Conservation (phyloP, 2,113 vertebrate species). For the Laticauda laticaudata region DNA sequence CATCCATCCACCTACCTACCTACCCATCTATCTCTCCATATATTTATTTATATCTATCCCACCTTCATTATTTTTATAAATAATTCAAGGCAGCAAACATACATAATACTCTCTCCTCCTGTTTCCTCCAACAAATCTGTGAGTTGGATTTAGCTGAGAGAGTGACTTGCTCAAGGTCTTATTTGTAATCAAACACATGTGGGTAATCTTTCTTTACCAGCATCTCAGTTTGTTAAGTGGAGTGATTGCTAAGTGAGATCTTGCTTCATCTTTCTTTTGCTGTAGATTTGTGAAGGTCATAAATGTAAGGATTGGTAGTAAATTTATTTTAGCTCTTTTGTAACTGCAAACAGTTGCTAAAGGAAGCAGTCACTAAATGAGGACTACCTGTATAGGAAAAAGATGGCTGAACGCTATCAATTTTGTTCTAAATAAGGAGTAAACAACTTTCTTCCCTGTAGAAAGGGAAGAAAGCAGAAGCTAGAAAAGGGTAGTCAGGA, state of each 20-base stretch:
- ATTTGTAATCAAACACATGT: background rate
- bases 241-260: background rate
- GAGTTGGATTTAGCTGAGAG: background rate
- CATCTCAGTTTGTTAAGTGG: background rate
- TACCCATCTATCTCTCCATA: no score
- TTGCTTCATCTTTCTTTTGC: background rate
- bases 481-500: background rate
- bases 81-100: background rate
- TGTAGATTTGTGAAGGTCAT: background rate
- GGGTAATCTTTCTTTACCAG: background rate
- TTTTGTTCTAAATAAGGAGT: background rate
- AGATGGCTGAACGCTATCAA: background rate
- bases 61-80: background rate
- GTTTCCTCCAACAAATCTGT: background rate
- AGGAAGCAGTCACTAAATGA: background rate
- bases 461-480: background rate
- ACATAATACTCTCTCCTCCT: background rate
- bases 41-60: background rate
- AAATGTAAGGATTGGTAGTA: background rate
- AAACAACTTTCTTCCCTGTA: background rate
- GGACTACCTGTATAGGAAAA: background rate
- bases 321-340: background rate
- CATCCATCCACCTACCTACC: no score
- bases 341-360: background rate
- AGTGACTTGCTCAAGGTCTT: background rate